These are phyloP conservation scores for Mesochorus sp. DNA, from an alignment of 2,888 invertebrate genomes.

Conservation along the genomic window DNA sequence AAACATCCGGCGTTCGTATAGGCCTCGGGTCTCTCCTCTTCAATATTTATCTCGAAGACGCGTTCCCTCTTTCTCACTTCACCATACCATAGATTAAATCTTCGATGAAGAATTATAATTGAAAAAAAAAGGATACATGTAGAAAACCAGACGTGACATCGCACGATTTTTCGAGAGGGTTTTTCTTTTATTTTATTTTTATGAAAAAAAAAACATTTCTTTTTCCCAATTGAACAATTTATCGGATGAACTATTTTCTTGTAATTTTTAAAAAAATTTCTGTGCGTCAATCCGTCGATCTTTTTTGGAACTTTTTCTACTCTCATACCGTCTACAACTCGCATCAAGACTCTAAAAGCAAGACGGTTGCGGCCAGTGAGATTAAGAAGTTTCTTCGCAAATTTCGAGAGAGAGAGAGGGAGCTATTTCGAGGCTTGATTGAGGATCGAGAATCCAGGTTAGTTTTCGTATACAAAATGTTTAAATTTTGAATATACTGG, in stretches of 20 bases:
- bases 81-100: neutral
- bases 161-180: too few relatives aligned
- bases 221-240: neutral
- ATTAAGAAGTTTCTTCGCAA: slow-evolving; percentile 22
- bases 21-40: slow-evolving; percentile 50
- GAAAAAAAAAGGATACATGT: too few relatives aligned
- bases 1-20: slow-evolving; percentile 71
- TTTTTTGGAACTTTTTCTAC: neutral
- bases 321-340: neutral
- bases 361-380: neutral
- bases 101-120: too few relatives aligned
- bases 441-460: slow-evolving; percentile 56
- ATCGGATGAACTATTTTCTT: neutral
- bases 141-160: too few relatives aligned
- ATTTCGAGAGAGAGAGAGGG: slow-evolving; percentile 16
- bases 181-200: too few relatives aligned
- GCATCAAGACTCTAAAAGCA: slow-evolving; percentile 4
- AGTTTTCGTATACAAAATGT: slow-evolving; percentile 1
- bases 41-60: slow-evolving; percentile 46
- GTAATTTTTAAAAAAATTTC: neutral
- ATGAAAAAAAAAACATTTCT: too few relatives aligned
- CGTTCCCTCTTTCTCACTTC: neutral
- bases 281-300: neutral
- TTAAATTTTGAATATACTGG: neutral
- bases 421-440: slow-evolving; percentile 39